These are phyloP conservation scores for Drosophila nigromelanica DNA, from an alignment of 1,140 invertebrate species.

Conservation along the genomic window DNA sequence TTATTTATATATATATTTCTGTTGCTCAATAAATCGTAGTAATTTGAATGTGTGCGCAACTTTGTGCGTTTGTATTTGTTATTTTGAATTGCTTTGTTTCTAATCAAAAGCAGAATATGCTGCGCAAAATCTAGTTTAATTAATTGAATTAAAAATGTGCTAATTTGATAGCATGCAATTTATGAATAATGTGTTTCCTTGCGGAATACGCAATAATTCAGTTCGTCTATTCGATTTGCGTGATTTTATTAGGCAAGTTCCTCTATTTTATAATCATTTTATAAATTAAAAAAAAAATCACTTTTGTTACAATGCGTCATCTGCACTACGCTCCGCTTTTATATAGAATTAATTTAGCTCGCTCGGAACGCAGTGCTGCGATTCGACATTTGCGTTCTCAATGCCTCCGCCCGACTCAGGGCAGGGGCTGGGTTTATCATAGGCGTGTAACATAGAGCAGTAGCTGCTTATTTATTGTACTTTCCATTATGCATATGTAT, in stretches of 20 bases:
- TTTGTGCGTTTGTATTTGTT: neutral
- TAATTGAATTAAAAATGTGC: neutral
- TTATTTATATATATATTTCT: neutral
- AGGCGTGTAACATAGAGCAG: too few species aligned
- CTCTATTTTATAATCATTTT: slow-evolving; percentile 7
- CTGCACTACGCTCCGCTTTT: too few species aligned
- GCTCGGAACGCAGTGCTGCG: too few species aligned
- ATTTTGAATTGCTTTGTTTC: neutral
- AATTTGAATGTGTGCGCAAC: neutral
- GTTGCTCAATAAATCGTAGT: slow-evolving; percentile 17
- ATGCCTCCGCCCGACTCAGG: too few species aligned
- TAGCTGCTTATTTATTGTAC: too few species aligned
- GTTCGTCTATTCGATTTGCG: slow-evolving; percentile 27
- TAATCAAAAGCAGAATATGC: too few species aligned
- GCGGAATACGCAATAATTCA: slow-evolving; percentile 8
- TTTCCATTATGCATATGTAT: too few species aligned
- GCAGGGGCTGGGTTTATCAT: too few species aligned
- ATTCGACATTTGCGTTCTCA: too few species aligned
- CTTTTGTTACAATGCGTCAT: neutral
- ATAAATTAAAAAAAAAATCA: neutral
- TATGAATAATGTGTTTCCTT: neutral
- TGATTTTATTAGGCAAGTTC: slow-evolving; percentile 11
- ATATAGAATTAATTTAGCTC: neutral
- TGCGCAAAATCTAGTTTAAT: neutral
- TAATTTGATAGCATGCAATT: neutral